Evolutionary conservation across 1,140 invertebrate genomes (phyloP).

Genomic region (Anagrus nilaparvatae): DNA sequence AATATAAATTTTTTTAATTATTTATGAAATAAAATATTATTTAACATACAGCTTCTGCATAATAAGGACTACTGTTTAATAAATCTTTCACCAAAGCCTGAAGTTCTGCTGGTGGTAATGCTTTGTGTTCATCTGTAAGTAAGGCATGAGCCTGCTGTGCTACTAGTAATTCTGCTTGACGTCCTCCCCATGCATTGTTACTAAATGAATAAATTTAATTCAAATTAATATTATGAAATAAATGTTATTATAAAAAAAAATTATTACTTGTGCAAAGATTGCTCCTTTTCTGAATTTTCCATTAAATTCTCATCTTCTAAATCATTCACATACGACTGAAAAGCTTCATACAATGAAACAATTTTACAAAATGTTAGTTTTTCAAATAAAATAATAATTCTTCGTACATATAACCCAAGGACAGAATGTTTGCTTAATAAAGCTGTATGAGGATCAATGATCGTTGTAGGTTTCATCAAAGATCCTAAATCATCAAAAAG

Average conservation of each 20-base stretch:
- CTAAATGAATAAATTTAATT: constrained; percentile 1
- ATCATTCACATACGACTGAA: constrained; percentile 42
- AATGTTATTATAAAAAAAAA: too few species aligned
- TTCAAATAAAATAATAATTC: constrained; percentile 70
- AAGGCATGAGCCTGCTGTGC: constrained; percentile 73
- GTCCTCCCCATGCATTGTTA: constrained; percentile 59
- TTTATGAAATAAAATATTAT: constrained; percentile 1
- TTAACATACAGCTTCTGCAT: constrained; percentile 65
- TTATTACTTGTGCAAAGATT: too few species aligned
- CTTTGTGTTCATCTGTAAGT: constrained; percentile 68
- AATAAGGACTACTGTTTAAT: constrained; percentile 67
- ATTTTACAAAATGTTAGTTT: constrained; percentile 74
- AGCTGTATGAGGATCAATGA: constrained; percentile 27
- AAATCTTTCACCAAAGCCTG: constrained; percentile 69
- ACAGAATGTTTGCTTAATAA: constrained; percentile 43
- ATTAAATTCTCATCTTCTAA: constrained; percentile 11
- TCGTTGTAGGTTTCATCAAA: constrained; percentile 38
- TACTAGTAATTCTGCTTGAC: constrained; percentile 79
- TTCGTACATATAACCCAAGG: constrained; percentile 64
- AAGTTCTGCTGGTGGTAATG: constrained; percentile 62
- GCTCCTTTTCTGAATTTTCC: constrained; percentile 11
- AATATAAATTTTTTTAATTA: constrained; percentile 10
- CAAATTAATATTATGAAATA: too few species aligned
- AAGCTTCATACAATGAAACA: constrained; percentile 55
- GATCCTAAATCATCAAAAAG: constrained; percentile 46